These are phyloP conservation scores for Cairina moschata DNA, from an alignment of 2,113 vertebrate species.

Conservation along the genomic window DNA sequence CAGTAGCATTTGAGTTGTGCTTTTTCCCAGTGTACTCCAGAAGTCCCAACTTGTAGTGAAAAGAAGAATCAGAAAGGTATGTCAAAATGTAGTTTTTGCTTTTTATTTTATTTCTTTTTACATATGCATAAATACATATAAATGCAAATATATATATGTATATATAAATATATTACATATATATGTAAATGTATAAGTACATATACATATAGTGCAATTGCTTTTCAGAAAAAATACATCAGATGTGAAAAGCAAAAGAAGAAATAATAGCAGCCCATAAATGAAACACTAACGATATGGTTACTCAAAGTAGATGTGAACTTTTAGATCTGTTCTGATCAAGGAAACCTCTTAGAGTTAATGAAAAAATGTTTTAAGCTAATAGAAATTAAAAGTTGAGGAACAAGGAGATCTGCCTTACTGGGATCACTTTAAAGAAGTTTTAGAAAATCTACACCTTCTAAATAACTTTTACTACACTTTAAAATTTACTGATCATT, in stretches of 20 bases:
- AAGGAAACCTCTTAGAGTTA: not conserved
- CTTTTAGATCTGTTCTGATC: not conserved
- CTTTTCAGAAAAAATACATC: not conserved
- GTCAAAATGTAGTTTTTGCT: not conserved
- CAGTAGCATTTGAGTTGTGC: not conserved
- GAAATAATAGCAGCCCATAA: not conserved
- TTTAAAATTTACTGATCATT: not conserved
- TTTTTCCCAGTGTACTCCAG: not conserved
- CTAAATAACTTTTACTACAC: not conserved
- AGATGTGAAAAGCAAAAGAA: not conserved
- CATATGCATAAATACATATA: not conserved
- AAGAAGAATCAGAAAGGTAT: not conserved
- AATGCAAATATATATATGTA: too few species aligned
- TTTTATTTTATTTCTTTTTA: not conserved
- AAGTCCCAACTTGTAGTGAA: not conserved
- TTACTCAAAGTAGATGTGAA: not conserved
- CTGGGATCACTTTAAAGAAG: not conserved
- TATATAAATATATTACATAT: too few species aligned
- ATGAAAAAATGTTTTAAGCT: not conserved
- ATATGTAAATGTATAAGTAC: too few species aligned
- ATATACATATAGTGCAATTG: accelerated
- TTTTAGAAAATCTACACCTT: not conserved
- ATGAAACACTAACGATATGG: not conserved
- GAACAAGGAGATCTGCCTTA: not conserved
- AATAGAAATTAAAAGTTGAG: not conserved